Evolutionary conservation across 2,113 vertebrate genomes (phyloP), one percentile per base, ranked within the genome.

Genomic region (Pelobates fuscus): DNA sequence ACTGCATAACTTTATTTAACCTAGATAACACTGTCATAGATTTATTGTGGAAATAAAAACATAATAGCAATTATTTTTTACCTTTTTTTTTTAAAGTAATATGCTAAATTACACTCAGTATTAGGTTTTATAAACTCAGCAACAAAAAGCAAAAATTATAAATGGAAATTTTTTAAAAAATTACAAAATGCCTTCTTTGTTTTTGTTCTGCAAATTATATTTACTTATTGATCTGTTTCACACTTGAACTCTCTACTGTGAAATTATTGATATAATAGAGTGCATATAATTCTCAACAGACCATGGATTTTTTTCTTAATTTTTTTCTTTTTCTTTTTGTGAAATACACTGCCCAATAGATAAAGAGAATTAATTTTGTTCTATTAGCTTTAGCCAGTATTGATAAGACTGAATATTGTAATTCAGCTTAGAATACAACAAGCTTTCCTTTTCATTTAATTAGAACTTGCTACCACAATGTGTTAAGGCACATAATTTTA

Each of bases 181-280:
- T 15, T 2, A 52, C 12, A n/a, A 52, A 15, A 17, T 52, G 46
- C 5, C 43, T 27, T 17, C 8, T n/a, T 57, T 30, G 5, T 37
- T 69, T 18, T 69, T 69, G 6, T 54, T 32, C 14, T 69, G 14
- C 12, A 26, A 10, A 21, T 57, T 57, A 69, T 57, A 60, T 17
- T 26, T 29, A 60, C n/a, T 60, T 60, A 18, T 60, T 17, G 58
- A 60, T 27, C 58, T 60, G 58, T 27, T 12, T 17, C 10, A 14
- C 15, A 18, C 24, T 29, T 25, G 15, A 60, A 18, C 26, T 27
- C 23, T 11, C 58, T 8, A 23, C 58, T 60, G 1, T 17, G 26
- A 25, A 29, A 32, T 65, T 21, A 43, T 65, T 43, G 62, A 65
- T 24, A 65, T 41, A 41, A 18, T 43, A 24, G 32, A 65, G 41